Base-by-base conservation (phyloP, 53 echinoderm and acorn worm species). In the Holothuria leucospilota region DNA sequence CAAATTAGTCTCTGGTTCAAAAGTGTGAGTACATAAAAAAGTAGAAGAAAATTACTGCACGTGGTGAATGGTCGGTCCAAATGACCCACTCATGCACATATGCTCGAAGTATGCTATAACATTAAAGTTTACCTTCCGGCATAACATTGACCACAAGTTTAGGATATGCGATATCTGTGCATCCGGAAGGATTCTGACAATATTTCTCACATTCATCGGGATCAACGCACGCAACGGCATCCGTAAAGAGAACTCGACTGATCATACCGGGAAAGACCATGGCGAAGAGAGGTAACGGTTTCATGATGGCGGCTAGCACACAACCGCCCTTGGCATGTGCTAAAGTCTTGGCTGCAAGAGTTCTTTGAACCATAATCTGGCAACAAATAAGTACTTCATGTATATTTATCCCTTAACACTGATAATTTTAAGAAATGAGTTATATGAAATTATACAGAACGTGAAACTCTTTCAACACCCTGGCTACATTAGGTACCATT, bases 211-310 rank as follows among this genome's bases (percentile, higher is more conserved):
- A 97, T 11, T 75, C 85, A 27, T 74, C 86, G 6, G 88, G 63
- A 8, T 88, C 89, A 4, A 94, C 93, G 65, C 96, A 96, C 16
- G 91, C 96, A 2, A 96, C 94, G 5, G 85, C 85, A 52, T 96
- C 59, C 5, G 93, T 89, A 84, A 88, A 96, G 51, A 96, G 86
- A 21, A 91, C 86, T 6, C 96, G 90, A 84, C 92, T 92, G 42
- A 96, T 84, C 96, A 96, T 96, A 16, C 96, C 96, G 9, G 96
- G 96, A 24, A 93, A 75, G n/a, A 96, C 93, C 69, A 97, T 97
- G 39, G 95, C 77, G 69, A 97, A 97, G 91, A 97, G 93, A 18
- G 97, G 97, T 26, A 97, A 71, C 29, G 90, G 85, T 85, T 97
- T 97, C n/a, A 97, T 89, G 72, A 93, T 86, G 29, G 90, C 93